Base-by-base conservation (phyloP, 2,888 invertebrate genomes). In the Lomographa bimaculata region DNA sequence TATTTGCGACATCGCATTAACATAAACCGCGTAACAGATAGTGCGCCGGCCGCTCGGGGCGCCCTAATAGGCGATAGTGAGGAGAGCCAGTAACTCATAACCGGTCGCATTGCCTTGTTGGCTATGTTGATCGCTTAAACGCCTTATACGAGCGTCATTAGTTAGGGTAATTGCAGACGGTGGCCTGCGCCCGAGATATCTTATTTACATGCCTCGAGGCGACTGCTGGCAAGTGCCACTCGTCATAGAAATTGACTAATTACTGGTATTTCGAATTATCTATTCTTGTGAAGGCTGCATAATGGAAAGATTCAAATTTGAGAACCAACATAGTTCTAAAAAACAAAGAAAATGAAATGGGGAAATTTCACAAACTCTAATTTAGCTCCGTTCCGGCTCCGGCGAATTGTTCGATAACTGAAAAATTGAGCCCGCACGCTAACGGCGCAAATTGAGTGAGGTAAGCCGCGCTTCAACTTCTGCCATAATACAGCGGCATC, bases 381-480 rank as follows among this genome's bases (percentile, higher is more conserved):
- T 66, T 85, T 82, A 82, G 54, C 67, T 42, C 77, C 61, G 67
- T 79, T 51, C 50, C 42, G 56, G 14, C 56, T 46, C 50, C 46
- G 60, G 58, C 40, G 62, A 66, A 76, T 75, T 79, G 81, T 75
- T 80, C 81, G 74, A 79, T 81, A 76, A 71, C 82, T 75, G 85
- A 82, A 84, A 81, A 82, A 84, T 82, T 57, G 77, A 73, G 68
- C 69, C 66, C 35, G 64, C 62, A 43, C 60, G 71, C 70, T 84
- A 83, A 83, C 79, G 53, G 70, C 60, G 69, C 77, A 85, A 86
- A 86, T 86, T 84, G 79, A 86, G 84, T 84, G 82, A 74, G 77
- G 66, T 63, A 38, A 44, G 39, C 57, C 56, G 23, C 16, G 32
- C 11, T 32, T 20, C 34, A 11, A 14, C 35, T 35, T 7, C n/a